Percentiles rank a stretch among this genome's conserved stretches.
Evolutionary conservation across 2,797 vertebrate species (phyloP).

Genomic region (Pantherophis vulpinus): DNA sequence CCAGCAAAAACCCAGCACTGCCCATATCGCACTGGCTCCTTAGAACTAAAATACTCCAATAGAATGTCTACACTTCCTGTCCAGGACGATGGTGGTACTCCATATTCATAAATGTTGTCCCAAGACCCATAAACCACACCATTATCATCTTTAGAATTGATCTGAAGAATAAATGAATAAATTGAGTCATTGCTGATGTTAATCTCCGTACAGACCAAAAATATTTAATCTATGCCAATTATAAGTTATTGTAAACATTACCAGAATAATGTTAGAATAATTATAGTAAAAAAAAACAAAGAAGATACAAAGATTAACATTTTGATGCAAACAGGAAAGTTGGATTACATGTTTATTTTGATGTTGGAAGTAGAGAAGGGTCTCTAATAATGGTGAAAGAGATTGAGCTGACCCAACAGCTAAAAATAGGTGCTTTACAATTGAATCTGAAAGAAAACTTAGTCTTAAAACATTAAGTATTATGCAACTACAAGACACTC

Average conservation of each 20-base stretch:
- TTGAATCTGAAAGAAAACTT: not conserved
- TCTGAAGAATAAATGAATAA: conserved; percentile 65
- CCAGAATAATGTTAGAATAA: not conserved
- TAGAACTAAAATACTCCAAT: conserved; percentile 76
- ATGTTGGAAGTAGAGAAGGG: not conserved
- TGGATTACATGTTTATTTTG: not conserved
- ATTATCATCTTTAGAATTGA: conserved; percentile 88
- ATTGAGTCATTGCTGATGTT: not conserved
- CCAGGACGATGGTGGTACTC: conserved; percentile 92
- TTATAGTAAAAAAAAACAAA: not conserved
- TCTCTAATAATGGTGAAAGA: not conserved
- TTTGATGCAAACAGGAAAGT: not conserved
- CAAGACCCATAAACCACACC: conserved; percentile 90
- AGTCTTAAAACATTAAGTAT: not conserved
- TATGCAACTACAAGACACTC: not conserved
- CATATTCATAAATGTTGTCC: conserved; percentile 84
- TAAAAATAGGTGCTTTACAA: not conserved
- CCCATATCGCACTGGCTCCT: conserved; percentile 82
- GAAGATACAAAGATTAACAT: not conserved
- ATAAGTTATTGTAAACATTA: not conserved
- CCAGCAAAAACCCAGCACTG: conserved; percentile 98
- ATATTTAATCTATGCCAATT: not conserved
- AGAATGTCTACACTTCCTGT: conserved; percentile 94
- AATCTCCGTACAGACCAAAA: not conserved
- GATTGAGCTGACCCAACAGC: not conserved